Evolutionary conservation across 2,113 vertebrate genomes (phyloP), one percentile per base, ranked within the genome.

Genomic region (Grantiella picta): DNA sequence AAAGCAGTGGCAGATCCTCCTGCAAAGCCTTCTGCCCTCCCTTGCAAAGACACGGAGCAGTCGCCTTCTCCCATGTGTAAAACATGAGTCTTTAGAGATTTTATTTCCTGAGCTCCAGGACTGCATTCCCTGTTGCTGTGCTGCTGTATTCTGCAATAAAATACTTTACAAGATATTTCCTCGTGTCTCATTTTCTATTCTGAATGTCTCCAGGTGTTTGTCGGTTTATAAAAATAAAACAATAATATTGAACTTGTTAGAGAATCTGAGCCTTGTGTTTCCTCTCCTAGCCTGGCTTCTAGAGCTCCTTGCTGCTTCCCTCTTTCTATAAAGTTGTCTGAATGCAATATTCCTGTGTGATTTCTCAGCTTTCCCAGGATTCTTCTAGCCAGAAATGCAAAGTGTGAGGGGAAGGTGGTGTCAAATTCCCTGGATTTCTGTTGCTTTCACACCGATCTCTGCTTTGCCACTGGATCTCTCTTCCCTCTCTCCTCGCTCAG

Each of bases 61-160:
- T 31, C 2, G 0, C 45, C 24, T 77, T 59, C 59, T 87, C 15
- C 85, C 40, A 66, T 56, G 33, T 38, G 71, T 88, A 84, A 88
- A 89, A 65, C 59, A 73, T 24, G 56, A 89, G 33, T 59, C 63
- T 77, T 53, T 7, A 66, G 50, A 6, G 3, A 21, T 77, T 92
- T 85, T 42, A 35, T 77, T 76, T 97, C 63, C 90, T 88, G 78
- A 88, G 91, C 63, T 89, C 63, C 66, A 70, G 35, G 70, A 85
- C 80, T 72, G 38, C 23, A 53, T 72, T 24, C 59, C 78, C 63
- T 92, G 17, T 80, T 90, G 82, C 85, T 73, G 35, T 91, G 84
- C 54, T 82, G 47, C 38, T 66, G 21, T 70, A 59, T 47, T 87
- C 63, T 70, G 38, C 71, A 88, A 65, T 56, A 71, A 79, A 73